Conservation (phyloP, 1,140 invertebrate species). For the Metaphire vulgaris region DNA sequence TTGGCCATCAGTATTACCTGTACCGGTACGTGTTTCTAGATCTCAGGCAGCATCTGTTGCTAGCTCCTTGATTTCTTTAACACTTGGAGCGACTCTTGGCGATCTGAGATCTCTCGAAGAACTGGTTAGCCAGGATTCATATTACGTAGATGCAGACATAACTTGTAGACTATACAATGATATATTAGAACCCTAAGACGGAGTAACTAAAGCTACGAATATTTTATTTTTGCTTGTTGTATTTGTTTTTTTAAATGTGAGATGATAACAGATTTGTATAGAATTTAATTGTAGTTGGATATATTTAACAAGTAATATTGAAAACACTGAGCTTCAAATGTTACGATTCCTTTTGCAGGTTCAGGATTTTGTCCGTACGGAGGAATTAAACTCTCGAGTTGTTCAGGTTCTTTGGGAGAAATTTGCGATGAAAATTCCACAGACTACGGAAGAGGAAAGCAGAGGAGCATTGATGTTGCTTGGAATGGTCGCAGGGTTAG, state of each 20-base stretch:
- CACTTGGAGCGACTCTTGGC: constrained; percentile 57
- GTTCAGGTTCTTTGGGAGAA: constrained; percentile 71
- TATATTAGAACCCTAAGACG: too few relatives aligned
- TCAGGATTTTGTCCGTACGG: constrained; percentile 56
- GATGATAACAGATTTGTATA: too few relatives aligned
- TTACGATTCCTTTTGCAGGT: constrained; percentile 55
- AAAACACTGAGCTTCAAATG: too few relatives aligned
- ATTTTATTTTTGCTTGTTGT: too few relatives aligned
- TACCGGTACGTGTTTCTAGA: too few relatives aligned
- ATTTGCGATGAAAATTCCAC: constrained; percentile 68
- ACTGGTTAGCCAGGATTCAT: constrained; percentile 57
- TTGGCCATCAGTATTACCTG: too few relatives aligned
- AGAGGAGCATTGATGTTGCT: constrained; percentile 65
- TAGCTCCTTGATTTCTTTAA: constrained; percentile 60
- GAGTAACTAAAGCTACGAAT: too few relatives aligned
- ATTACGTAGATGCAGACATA: too few relatives aligned
- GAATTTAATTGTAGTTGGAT: too few relatives aligned
- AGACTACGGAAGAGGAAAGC: constrained; percentile 62
- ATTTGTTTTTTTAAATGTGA: too few relatives aligned
- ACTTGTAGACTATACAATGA: too few relatives aligned
- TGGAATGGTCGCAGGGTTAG: constrained; percentile 63
- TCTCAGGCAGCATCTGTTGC: constrained; percentile 56
- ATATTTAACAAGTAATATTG: too few relatives aligned
- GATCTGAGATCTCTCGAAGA: constrained; percentile 66
- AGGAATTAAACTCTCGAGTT: constrained; percentile 57